phyloP scores from a whole-genome alignment of 37 sponge, comb jelly and placozoan genomes.

The Aphrocallistes beatrix region DNA sequence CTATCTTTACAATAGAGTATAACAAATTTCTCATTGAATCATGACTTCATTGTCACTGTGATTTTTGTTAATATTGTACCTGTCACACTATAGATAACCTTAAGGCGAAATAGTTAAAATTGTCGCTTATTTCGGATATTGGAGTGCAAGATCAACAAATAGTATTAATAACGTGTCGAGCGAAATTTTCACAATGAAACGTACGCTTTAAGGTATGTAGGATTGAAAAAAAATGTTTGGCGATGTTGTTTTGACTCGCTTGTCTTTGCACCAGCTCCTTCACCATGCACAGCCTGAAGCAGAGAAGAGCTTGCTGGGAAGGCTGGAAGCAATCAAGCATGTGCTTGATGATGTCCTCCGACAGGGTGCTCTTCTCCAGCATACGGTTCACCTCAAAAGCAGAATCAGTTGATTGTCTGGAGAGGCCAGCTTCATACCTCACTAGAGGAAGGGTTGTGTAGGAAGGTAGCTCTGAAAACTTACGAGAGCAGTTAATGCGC shows the following conservation, averaged over 20 bases:
- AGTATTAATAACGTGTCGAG: too few species aligned
- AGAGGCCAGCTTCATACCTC: too few species aligned
- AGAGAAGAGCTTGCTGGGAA: not conserved
- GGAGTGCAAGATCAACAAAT: too few species aligned
- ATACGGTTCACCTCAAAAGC: not conserved
- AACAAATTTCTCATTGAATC: too few species aligned
- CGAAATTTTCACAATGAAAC: too few species aligned
- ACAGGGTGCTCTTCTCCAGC: not conserved
- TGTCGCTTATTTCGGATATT: too few species aligned
- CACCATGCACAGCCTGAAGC: not conserved
- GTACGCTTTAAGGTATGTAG: not conserved
- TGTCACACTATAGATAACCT: too few species aligned
- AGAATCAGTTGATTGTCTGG: not conserved
- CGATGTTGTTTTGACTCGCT: not conserved
- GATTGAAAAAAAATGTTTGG: not conserved
- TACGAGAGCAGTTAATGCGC: not conserved
- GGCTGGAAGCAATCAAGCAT: not conserved
- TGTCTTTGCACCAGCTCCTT: slow-evolving; percentile 11
- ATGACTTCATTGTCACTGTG: too few species aligned
- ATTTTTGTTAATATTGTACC: too few species aligned
- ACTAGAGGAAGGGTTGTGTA: not conserved
- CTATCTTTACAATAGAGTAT: too few species aligned
- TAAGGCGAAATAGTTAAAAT: too few species aligned
- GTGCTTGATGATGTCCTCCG: not conserved
- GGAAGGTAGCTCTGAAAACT: not conserved